Evolutionary conservation across 2,113 vertebrate species (phyloP).

Genomic region (Platysteira castanea): DNA sequence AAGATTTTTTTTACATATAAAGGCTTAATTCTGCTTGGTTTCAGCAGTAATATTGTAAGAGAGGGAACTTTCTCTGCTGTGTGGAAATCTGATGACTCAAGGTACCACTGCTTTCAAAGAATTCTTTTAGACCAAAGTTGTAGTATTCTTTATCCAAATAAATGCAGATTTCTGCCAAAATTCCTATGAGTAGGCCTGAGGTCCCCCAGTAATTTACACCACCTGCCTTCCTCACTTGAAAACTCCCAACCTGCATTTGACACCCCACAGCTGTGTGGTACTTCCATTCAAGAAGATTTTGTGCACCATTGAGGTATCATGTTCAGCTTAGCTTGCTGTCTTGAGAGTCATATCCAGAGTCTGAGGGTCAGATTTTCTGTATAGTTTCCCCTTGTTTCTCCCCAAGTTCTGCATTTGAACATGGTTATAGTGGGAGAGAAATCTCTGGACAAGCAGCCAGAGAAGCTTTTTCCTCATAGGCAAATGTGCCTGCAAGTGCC

Average conservation of each 20-base stretch:
- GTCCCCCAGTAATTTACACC: not conserved
- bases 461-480: not conserved
- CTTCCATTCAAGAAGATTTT: not conserved
- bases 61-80: not conserved
- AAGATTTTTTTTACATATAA: not conserved
- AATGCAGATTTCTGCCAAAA: not conserved
- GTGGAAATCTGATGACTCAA: not conserved
- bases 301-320: not conserved
- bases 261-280: not conserved
- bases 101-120: not conserved
- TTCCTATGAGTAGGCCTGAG: not conserved
- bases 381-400: not conserved
- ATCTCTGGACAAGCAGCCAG: not conserved
- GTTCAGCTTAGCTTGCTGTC: not conserved
- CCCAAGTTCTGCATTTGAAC: not conserved
- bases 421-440: not conserved
- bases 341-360: not conserved
- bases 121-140: not conserved
- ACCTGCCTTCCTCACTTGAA: not conserved
- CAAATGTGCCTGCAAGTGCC: not conserved
- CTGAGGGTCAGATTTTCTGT: not conserved
- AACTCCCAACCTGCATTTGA: not conserved
- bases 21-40: not conserved
- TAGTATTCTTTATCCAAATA: not conserved
- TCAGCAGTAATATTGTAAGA: not conserved